Conservation (phyloP, 2,888 invertebrate species). For the Ditula angustiorana region DNA sequence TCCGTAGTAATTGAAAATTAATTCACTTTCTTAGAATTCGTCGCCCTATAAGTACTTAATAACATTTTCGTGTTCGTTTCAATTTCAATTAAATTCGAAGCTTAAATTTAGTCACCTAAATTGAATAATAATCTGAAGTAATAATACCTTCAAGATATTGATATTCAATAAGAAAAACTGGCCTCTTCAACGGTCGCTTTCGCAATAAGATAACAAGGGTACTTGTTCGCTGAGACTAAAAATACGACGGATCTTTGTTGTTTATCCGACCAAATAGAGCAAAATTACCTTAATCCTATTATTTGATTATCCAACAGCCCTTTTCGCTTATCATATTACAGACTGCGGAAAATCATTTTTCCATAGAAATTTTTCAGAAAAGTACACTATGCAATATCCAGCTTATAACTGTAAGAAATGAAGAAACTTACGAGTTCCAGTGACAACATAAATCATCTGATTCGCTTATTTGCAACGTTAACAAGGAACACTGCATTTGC, state of each 20-base stretch:
- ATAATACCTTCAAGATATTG: conserved; percentile 16
- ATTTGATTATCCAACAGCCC: not conserved
- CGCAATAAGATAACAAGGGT: not conserved
- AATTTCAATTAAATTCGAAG: conserved; percentile 32
- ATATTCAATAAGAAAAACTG: conserved; percentile 20
- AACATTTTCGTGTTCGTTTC: conserved; percentile 33
- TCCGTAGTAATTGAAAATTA: conserved; percentile 8
- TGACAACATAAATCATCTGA: conserved; percentile 8
- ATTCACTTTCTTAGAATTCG: not conserved
- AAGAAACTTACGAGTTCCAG: not conserved
- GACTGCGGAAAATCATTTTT: too few relatives aligned
- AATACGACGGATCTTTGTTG: not conserved
- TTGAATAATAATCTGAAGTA: conserved; percentile 31
- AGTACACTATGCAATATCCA: too few relatives aligned
- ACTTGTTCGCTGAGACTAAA: not conserved
- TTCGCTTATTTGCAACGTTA: conserved; percentile 32
- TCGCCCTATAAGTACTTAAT: conserved; percentile 26
- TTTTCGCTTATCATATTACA: too few relatives aligned
- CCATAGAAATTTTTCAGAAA: too few relatives aligned
- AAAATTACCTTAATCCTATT: not conserved
- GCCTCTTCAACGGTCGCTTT: not conserved
- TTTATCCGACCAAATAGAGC: not conserved
- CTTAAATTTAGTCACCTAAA: conserved; percentile 13
- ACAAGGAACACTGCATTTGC: conserved; percentile 30
- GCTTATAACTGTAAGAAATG: not conserved